Evolutionary conservation across 2,113 vertebrate species (phyloP).

Genomic region (Cryptomyrus ogoouensis): DNA sequence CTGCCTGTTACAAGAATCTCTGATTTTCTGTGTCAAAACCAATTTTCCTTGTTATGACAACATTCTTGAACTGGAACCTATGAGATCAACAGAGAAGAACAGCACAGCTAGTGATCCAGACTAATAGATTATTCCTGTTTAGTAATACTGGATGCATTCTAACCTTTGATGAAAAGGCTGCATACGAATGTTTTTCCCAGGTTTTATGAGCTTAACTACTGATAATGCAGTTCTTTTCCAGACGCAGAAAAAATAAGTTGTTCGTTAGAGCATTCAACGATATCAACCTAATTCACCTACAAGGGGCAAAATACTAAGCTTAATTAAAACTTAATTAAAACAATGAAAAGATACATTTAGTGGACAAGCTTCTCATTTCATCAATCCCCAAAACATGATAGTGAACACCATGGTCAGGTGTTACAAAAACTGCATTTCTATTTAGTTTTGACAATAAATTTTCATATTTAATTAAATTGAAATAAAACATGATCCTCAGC

Average conservation of each 20-base stretch:
- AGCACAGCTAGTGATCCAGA: not conserved
- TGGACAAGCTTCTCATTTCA: not conserved
- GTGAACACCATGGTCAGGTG: not conserved
- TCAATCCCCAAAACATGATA: not conserved
- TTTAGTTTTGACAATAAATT: not conserved
- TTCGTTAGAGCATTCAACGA: not conserved
- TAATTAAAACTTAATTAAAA: not conserved
- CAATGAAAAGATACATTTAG: not conserved
- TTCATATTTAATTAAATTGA: not conserved
- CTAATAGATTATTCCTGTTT: not conserved
- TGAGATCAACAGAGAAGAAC: not conserved
- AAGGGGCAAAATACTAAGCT: not conserved
- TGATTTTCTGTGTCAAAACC: not conserved
- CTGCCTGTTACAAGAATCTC: not conserved
- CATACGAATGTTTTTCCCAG: not conserved
- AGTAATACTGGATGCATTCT: not conserved
- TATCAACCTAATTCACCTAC: not conserved
- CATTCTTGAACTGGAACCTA: not conserved
- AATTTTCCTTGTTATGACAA: not conserved
- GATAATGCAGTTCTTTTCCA: not conserved
- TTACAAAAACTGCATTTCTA: not conserved
- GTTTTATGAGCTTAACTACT: not conserved
- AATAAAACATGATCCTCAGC: not conserved
- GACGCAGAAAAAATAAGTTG: not conserved
- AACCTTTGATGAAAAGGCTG: not conserved